Evolutionary conservation across 2,888 invertebrate species (phyloP).

Genomic region (Drosophila neonasuta): DNA sequence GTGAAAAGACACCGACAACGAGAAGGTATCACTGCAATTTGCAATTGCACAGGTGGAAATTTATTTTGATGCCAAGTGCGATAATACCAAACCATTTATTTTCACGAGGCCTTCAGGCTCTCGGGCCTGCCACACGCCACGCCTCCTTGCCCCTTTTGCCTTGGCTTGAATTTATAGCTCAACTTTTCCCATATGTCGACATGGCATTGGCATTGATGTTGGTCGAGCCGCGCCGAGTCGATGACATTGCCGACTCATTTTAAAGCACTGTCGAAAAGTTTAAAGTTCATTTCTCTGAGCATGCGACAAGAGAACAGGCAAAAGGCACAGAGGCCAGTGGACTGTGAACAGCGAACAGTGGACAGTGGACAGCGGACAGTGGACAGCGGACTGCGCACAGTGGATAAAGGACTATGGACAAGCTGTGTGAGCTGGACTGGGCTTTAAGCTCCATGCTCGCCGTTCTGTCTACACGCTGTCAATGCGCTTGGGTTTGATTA

Average conservation of each 20-base stretch:
- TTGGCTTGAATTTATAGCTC: constrained; percentile 46
- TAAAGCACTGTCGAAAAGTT: constrained; percentile 51
- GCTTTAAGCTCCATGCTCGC: constrained; percentile 53
- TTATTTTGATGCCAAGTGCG: constrained; percentile 77
- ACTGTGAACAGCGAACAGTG: constrained; percentile 15
- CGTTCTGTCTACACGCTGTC: constrained; percentile 72
- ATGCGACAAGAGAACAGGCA: constrained; percentile 4
- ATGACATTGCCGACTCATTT: constrained; percentile 51
- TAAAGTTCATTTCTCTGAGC: constrained; percentile 60
- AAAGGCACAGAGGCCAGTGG: constrained; percentile 15
- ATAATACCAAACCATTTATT: constrained; percentile 75
- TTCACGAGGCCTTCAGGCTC: constrained; percentile 38
- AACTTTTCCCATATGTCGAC: constrained; percentile 36
- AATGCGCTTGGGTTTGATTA: constrained; percentile 71
- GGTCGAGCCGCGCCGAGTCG: constrained; percentile 31
- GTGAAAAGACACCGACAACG: constrained; percentile 53
- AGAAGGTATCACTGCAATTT: constrained; percentile 74
- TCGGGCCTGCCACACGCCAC: not conserved
- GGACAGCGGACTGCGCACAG: constrained; percentile 2
- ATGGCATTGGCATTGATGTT: constrained; percentile 59
- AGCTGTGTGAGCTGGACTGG: constrained; percentile 29
- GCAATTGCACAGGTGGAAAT: constrained; percentile 79
- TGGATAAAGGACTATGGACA: constrained; percentile 23
- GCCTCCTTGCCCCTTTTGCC: constrained; percentile 9
- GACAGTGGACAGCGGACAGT: constrained; percentile 7